Conservation (phyloP, 2,797 vertebrate genomes). For the Morelia viridis region DNA sequence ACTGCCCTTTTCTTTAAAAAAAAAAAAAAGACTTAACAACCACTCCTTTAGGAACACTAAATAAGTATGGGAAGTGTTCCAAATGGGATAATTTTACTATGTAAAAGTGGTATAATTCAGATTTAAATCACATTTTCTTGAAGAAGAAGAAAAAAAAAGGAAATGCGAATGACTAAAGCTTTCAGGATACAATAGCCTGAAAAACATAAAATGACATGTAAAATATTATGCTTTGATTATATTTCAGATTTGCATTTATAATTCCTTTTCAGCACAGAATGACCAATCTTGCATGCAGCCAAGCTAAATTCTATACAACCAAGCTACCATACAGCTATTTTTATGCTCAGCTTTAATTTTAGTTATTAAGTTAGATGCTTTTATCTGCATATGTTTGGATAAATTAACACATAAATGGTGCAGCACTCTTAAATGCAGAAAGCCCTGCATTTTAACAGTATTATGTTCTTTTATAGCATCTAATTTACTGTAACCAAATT, state of each 20-base stretch:
- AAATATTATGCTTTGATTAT: not conserved
- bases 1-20: not conserved
- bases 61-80: not conserved
- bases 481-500: not conserved
- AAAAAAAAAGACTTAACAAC: not conserved
- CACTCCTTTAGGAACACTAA: not conserved
- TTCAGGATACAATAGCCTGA: not conserved
- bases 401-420: not conserved
- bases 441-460: not conserved
- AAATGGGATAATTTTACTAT: not conserved
- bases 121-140: not conserved
- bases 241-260: conserved; percentile 5
- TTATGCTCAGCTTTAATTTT: not conserved
- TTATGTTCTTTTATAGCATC: not conserved
- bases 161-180: not conserved
- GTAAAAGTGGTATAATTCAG: not conserved
- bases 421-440: conserved; percentile 4
- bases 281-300: not conserved
- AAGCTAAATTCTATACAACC: not conserved
- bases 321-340: not conserved
- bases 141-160: not conserved
- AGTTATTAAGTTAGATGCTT: not conserved
- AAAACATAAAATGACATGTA: not conserved
- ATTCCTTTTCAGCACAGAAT: not conserved
- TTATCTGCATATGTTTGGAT: not conserved